Evolutionary conservation across 1,140 invertebrate species (phyloP).

Genomic region (Panagrolaimus sp.): DNA sequence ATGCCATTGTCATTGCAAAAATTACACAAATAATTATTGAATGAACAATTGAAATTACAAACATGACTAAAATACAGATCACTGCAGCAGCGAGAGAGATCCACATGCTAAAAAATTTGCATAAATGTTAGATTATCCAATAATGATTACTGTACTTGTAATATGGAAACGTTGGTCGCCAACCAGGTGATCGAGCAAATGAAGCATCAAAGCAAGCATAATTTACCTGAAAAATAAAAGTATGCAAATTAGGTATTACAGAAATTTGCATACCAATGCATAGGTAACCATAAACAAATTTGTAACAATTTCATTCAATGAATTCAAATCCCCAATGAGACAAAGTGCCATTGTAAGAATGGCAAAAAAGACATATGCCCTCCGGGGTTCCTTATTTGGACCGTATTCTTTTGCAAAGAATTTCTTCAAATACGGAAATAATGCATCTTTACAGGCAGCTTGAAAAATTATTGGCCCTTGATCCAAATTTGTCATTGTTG

Average conservation of each 20-base stretch:
- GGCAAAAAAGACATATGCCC: slow-evolving; percentile 84
- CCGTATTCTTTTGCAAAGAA: slow-evolving; percentile 89
- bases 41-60: slow-evolving; percentile 68
- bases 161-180: slow-evolving; percentile 23
- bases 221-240: slow-evolving; percentile 76
- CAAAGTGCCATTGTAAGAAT: slow-evolving; percentile 77
- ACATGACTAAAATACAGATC: slow-evolving; percentile 83
- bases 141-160: no score
- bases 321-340: slow-evolving; percentile 60
- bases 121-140: no score
- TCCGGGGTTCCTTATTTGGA: slow-evolving; percentile 77
- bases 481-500: slow-evolving; percentile 33
- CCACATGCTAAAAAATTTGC: no score
- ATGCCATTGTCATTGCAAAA: slow-evolving; percentile 16
- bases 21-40: slow-evolving; percentile 23
- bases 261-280: slow-evolving; percentile 65
- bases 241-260: background rate
- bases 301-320: slow-evolving; percentile 34
- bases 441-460: slow-evolving; percentile 80
- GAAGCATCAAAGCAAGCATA: slow-evolving; percentile 82
- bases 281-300: slow-evolving; percentile 79
- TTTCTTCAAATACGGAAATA: slow-evolving; percentile 79
- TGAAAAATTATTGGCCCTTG: slow-evolving; percentile 64
- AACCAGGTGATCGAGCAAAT: slow-evolving; percentile 59
- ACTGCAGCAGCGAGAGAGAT: slow-evolving; percentile 78